Percentiles rank a stretch among this genome's conserved stretches.
phyloP scores from a whole-genome alignment of 2,113 vertebrate species.

The Grammomys surdaster region DNA sequence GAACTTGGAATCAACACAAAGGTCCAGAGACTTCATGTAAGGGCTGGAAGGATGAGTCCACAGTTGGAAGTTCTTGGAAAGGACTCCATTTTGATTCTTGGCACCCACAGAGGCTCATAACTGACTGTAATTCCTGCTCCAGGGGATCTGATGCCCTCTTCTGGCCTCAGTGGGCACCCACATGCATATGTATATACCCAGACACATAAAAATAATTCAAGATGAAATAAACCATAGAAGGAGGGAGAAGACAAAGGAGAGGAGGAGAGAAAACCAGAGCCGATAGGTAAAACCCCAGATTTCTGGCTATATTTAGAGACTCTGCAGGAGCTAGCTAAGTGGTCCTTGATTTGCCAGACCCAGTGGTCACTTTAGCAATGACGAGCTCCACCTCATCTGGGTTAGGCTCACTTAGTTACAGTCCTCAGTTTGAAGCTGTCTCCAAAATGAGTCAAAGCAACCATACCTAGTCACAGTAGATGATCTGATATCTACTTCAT shows the following conservation, averaged over 20 bases:
- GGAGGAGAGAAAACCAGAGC: not conserved
- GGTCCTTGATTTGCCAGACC: not conserved
- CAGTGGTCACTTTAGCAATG: not conserved
- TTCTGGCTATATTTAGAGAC: not conserved
- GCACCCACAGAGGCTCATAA: not conserved
- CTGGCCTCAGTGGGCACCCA: not conserved
- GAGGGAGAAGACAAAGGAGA: not conserved
- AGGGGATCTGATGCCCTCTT: not conserved
- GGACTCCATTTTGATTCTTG: not conserved
- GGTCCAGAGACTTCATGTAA: not conserved
- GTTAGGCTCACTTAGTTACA: not conserved
- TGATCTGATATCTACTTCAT: not conserved
- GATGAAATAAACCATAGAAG: not conserved
- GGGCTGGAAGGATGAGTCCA: not conserved
- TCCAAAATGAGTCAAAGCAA: constrained; percentile 29
- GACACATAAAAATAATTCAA: not conserved
- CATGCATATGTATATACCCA: not conserved
- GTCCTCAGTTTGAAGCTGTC: not conserved
- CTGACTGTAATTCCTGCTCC: not conserved
- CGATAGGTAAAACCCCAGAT: not conserved
- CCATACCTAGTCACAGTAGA: not conserved
- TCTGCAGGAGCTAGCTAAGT: not conserved
- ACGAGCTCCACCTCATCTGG: not conserved
- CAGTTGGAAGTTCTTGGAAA: not conserved
- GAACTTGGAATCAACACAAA: not conserved